These are phyloP conservation scores for Oxyruncus cristatus DNA, from an alignment of 2,113 vertebrate genomes.

Conservation along the genomic window DNA sequence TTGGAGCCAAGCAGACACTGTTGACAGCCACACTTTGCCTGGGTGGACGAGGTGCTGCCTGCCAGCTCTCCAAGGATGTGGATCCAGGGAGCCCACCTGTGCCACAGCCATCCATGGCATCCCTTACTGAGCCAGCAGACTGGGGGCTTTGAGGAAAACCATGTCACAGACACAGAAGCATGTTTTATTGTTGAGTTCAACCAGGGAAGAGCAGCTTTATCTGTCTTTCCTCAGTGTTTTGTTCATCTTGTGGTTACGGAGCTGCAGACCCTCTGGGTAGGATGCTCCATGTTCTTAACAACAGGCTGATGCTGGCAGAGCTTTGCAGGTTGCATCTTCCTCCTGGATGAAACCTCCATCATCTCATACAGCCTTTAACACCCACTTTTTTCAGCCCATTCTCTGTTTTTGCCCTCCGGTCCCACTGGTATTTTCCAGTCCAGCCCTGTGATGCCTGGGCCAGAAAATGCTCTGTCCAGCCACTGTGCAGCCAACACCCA, in stretches of 20 bases:
- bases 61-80: neutral
- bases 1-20: neutral
- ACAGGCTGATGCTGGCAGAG: neutral
- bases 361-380: neutral
- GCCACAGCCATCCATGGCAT: neutral
- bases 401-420: neutral
- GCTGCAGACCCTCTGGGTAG: neutral
- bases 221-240: neutral
- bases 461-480: neutral
- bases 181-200: neutral
- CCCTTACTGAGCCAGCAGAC: neutral
- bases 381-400: neutral
- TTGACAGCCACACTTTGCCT: neutral
- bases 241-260: neutral
- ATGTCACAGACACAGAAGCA: neutral
- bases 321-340: neutral
- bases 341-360: neutral
- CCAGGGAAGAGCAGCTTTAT: neutral
- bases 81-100: neutral
- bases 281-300: neutral
- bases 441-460: neutral
- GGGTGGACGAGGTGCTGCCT: fast-evolving
- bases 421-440: no score
- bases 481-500: fast-evolving
- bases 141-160: neutral